Base-by-base conservation (phyloP, 2,113 vertebrate genomes). In the Psammodynastes pulverulentus region DNA sequence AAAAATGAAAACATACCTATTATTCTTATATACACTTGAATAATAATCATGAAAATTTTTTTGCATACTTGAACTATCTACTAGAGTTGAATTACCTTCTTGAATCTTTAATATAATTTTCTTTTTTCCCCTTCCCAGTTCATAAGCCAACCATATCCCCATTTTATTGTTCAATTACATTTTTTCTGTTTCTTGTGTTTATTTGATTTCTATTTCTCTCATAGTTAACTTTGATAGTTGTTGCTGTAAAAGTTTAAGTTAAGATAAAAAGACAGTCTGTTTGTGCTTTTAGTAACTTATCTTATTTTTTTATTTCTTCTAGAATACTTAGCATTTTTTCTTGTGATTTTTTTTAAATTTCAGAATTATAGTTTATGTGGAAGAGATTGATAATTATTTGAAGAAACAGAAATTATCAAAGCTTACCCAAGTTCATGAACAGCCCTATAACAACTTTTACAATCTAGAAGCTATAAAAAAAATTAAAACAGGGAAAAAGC, bases 1-100 rank as follows among this genome's bases (percentile, higher is more conserved):
- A 46, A 89, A 53, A 49, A 90, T 21, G n/a, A 91, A 88, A 92
- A 48, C 86, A 90, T 89, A 48, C 92, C 58, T 94, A 13, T 91
- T 90, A 88, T 45, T 79, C 17, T 79, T 39, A 67, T 67, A 34
- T 67, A 67, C 12, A 15, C 13, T 67, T 67, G 12, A 67, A 34
- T 34, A 67, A 67, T 67, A 67, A 62, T n/a, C 58, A 62, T 62
- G 26, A 62, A 62, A 29, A 62, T 1, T 5, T n/a, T 62, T 29
- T 62, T 62, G 58, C 10, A 62, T 62, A 62, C 58, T 62, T 62
- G 58, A 0, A n/a, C n/a, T 62, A n/a, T 62, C 58, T 62, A n/a
- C 58, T 62, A 4, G 4, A 62, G 9, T 58, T 58, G 56, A 29
- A 58, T 58, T 58, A 62, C 10, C 1, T 62, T 62, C 58, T 62